phyloP scores from a whole-genome alignment of 2,888 invertebrate species.

The Bruchidius siliquastri region DNA sequence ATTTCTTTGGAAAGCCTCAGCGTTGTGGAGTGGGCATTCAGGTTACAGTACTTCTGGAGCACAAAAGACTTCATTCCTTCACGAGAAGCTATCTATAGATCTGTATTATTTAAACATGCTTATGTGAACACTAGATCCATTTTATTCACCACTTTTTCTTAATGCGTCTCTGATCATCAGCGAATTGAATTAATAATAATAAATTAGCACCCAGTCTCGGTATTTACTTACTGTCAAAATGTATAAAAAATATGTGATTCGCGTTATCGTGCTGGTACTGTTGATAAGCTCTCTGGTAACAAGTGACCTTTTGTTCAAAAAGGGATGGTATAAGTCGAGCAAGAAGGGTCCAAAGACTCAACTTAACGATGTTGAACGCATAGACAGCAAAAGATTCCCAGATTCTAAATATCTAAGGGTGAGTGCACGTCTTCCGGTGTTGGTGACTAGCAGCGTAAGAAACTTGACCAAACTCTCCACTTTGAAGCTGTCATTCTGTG shows the following conservation, averaged over 20 bases:
- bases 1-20: no score
- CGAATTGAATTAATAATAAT: neutral
- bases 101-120: no score
- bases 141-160: no score
- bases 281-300: neutral
- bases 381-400: constrained; percentile 17
- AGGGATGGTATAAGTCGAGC: constrained; percentile 22
- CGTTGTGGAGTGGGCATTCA: no score
- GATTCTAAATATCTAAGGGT: constrained; percentile 22
- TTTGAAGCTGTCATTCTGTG: constrained; percentile 19
- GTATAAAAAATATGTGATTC: constrained; percentile 3
- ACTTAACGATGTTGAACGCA: constrained; percentile 12
- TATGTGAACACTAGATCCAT: no score
- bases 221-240: constrained; percentile 3
- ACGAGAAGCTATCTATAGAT: no score
- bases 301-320: constrained; percentile 16
- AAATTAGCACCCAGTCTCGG: neutral
- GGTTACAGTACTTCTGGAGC: no score
- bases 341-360: constrained; percentile 13
- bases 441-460: constrained; percentile 21
- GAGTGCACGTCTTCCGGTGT: constrained; percentile 16
- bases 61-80: no score
- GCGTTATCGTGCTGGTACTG: neutral
- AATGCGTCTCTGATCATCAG: neutral
- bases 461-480: constrained; percentile 27